phyloP scores from a whole-genome alignment of 2,888 invertebrate species.

The Meandrusa payeni region DNA sequence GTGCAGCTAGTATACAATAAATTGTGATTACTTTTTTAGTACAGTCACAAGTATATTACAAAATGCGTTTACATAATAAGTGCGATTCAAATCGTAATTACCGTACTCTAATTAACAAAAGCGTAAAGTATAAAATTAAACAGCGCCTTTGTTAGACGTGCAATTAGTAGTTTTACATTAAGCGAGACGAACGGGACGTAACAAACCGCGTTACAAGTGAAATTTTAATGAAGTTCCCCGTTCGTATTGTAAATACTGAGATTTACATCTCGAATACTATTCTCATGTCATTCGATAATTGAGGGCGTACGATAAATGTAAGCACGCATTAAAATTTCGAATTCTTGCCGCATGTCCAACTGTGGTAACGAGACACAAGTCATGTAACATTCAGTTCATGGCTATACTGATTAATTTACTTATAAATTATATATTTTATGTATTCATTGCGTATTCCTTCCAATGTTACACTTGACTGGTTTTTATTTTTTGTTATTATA shows the following conservation, averaged over 20 bases:
- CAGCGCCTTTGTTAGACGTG: background rate
- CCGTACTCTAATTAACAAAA: too few species aligned
- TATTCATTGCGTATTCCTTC: background rate
- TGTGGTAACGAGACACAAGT: constrained; percentile 17
- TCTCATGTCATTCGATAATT: constrained; percentile 22
- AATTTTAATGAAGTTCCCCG: background rate
- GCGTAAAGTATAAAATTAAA: too few species aligned
- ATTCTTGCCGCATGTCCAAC: constrained; percentile 15
- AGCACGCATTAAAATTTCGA: constrained; percentile 6
- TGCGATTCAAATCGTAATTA: too few species aligned
- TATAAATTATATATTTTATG: background rate
- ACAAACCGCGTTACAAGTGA: constrained; percentile 1
- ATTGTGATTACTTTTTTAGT: too few species aligned
- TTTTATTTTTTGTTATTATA: too few species aligned
- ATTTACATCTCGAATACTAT: constrained; percentile 9
- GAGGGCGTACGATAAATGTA: constrained; percentile 14
- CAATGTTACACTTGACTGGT: too few species aligned
- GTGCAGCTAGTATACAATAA: too few species aligned
- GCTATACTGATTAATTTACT: constrained; percentile 8
- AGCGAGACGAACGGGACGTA: constrained; percentile 3
- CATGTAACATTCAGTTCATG: constrained; percentile 11
- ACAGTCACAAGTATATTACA: too few species aligned
- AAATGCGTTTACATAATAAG: too few species aligned
- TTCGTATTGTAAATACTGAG: constrained; percentile 9
- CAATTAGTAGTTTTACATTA: background rate